Evolutionary conservation across 2,797 vertebrate species (phyloP), one percentile per base, ranked within the genome.

Genomic region (Taenioides sp.): DNA sequence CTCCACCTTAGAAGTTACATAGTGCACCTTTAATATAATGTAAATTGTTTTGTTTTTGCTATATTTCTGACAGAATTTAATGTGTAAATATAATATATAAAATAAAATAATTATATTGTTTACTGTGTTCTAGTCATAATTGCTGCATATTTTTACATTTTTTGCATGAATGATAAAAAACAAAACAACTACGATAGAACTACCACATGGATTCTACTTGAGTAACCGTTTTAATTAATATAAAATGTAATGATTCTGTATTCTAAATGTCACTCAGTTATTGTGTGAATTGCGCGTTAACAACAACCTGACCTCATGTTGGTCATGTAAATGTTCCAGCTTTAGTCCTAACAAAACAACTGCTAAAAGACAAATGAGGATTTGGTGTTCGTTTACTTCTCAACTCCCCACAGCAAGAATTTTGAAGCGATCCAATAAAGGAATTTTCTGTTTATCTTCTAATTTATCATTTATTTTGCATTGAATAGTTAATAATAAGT

Each of bases 311-410:
- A 1, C 59, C 28, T 61, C 2, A 20, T 31, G 16, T 7, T n/a
- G 27, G 10, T 23, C 37, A 43, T 40, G 61, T n/a, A 63, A 63
- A 63, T 43, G 20, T 16, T 16, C 11, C n/a, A 14, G 20, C 5
- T 22, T 63, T 14, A 63, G 61, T 23, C 61, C 61, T 37, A 63
- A 63, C 20, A 62, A 62, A 63, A 37, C 60, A 34, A 11, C 12
- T 43, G 34, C 34, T 43, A 23, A 10, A 14, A 63, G 61, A 43
- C 61, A 63, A 43, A 63, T 12, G 34, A 63, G 61, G 10, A 40
- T 22, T 34, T 34, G 28, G 17, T 31, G 59, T 59, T 23, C 5
- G 2, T 25, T 25, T 23, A 57, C 11, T 12, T 59, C 14, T 16
- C 12, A 43, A 14, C 14, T 4, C 43, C 43, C 4, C 3, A 4